Percentiles rank a stretch among this genome's conserved stretches.
These are phyloP conservation scores for Aptenodytes patagonicus DNA, from an alignment of 2,113 vertebrate genomes.

Conservation along the genomic window DNA sequence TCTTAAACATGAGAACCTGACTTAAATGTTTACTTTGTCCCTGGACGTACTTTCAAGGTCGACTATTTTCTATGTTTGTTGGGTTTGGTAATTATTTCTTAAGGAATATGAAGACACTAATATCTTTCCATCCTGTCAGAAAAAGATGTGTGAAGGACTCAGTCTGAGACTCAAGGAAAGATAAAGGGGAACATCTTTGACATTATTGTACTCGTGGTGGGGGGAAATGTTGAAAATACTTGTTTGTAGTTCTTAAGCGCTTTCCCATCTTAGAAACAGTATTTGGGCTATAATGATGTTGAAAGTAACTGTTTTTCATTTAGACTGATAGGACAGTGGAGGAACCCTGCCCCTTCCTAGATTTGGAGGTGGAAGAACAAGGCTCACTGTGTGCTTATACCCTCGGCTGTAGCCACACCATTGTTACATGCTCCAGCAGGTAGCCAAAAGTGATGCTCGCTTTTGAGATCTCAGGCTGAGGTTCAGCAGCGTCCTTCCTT, in stretches of 20 bases:
- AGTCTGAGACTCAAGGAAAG: not conserved
- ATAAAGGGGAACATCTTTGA: not conserved
- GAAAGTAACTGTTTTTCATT: not conserved
- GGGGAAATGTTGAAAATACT: not conserved
- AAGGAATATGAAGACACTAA: not conserved
- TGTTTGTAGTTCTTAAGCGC: not conserved
- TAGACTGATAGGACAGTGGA: not conserved
- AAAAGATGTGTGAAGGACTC: not conserved
- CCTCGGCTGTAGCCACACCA: accelerated
- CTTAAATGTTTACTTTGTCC: not conserved
- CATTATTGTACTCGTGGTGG: not conserved
- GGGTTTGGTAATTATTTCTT: not conserved
- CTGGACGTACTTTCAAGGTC: not conserved
- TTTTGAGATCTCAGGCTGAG: not conserved
- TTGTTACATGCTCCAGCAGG: accelerated
- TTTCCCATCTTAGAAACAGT: not conserved
- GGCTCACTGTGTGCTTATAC: not conserved
- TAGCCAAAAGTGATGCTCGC: accelerated
- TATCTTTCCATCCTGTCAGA: not conserved
- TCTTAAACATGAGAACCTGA: not conserved
- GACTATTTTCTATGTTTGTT: not conserved
- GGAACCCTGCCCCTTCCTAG: not conserved
- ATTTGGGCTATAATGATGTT: not conserved
- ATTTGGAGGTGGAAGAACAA: not conserved
- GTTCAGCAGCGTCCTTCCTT: not conserved